Conservation (phyloP, 2,888 invertebrate species). For the Cryptocheilus praepositus region DNA sequence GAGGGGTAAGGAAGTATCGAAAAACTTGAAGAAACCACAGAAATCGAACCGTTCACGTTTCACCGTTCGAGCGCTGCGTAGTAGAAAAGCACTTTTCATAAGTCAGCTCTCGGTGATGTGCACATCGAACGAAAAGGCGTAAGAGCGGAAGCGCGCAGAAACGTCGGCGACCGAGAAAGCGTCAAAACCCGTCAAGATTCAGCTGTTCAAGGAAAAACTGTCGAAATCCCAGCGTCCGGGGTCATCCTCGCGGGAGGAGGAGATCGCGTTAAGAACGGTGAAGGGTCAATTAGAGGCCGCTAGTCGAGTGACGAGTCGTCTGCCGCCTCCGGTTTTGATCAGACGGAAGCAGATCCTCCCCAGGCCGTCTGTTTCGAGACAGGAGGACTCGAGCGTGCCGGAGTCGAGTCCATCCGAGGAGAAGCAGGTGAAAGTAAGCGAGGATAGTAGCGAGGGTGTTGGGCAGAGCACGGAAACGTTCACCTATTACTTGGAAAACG, state of each 20-base stretch:
- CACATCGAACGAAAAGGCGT: no score
- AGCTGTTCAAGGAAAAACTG: slow-evolving; percentile 64
- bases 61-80: background rate
- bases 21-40: background rate
- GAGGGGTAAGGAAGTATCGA: no score
- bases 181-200: slow-evolving; percentile 63
- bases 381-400: slow-evolving; percentile 55
- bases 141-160: background rate
- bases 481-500: background rate
- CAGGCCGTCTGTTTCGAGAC: slow-evolving; percentile 31
- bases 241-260: slow-evolving; percentile 54
- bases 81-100: no score
- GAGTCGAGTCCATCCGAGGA: slow-evolving; percentile 54
- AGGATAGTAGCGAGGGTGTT: background rate
- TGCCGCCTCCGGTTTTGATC: slow-evolving; percentile 70
- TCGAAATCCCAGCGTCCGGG: slow-evolving; percentile 64
- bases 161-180: slow-evolving; percentile 22
- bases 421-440: slow-evolving; percentile 34
- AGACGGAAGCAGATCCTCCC: slow-evolving; percentile 64
- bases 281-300: slow-evolving; percentile 41
- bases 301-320: slow-evolving; percentile 49
- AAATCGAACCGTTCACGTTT: background rate
- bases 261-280: slow-evolving; percentile 61
- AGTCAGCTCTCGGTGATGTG: no score
- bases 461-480: background rate